These are phyloP conservation scores for Dendroctonus ponderosae DNA, from an alignment of 1,140 invertebrate species.

Conservation along the genomic window DNA sequence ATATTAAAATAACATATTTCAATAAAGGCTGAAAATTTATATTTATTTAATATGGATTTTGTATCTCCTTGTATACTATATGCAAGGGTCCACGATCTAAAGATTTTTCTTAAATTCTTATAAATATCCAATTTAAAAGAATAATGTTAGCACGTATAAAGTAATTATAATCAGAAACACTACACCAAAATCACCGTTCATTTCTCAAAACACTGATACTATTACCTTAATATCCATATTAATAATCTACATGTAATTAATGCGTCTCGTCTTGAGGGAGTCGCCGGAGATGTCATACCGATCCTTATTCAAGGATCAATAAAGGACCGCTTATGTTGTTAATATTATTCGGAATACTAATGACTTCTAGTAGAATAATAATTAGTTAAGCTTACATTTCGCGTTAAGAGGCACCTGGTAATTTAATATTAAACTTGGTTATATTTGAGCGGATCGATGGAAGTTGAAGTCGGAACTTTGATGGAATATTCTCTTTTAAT, in stretches of 20 bases:
- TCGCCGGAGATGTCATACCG: conserved; percentile 7
- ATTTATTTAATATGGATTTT: no score
- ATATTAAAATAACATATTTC: no score
- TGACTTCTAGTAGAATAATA: conserved; percentile 22
- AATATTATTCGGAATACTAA: conserved; percentile 30
- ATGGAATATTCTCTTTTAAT: no score
- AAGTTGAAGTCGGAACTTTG: no score
- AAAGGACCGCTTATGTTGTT: conserved; percentile 25
- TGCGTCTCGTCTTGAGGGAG: conserved; percentile 17
- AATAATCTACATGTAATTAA: conserved; percentile 29
- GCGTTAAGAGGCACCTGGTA: conserved; percentile 7
- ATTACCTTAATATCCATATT: conserved; percentile 18
- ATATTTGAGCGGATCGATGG: no score
- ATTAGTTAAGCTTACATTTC: conserved; percentile 29
- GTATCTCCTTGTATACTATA: no score
- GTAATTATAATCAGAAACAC: no score
- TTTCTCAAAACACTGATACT: conserved; percentile 17
- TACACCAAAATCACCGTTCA: neutral
- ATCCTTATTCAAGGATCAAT: conserved; percentile 10
- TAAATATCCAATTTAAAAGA: no score
- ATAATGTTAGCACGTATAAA: no score
- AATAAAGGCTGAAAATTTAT: no score
- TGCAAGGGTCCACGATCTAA: no score
- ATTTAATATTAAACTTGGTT: conserved; percentile 15
- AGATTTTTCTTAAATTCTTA: no score